Percentiles rank a stretch among this genome's conserved stretches.
Conservation (phyloP, 2,113 vertebrate genomes). For the Amia ocellicauda region DNA sequence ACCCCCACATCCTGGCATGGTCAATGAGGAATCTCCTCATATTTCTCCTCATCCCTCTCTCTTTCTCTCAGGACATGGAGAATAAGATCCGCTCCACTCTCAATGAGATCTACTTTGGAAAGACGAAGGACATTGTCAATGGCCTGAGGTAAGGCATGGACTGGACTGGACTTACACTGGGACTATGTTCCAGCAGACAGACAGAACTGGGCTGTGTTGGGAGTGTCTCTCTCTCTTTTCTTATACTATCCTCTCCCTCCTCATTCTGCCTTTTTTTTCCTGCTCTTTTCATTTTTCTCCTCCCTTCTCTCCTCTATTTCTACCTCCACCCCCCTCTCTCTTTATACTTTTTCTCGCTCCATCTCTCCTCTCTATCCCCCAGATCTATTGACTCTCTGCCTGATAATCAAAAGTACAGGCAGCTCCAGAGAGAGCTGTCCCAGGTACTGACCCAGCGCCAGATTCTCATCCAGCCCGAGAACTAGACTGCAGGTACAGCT, state of each 20-base stretch:
- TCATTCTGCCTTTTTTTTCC: background rate
- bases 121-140: slow-evolving; percentile 98
- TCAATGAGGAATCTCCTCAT: too few relatives aligned
- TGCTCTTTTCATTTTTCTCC: background rate
- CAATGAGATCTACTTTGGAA: slow-evolving; percentile 99
- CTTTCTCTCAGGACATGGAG: slow-evolving; percentile 87
- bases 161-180: too few relatives aligned
- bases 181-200: too few relatives aligned
- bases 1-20: background rate
- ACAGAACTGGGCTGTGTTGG: too few relatives aligned
- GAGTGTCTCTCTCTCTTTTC: too few relatives aligned
- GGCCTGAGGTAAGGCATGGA: slow-evolving; percentile 81
- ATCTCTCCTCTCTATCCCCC: slow-evolving; percentile 52
- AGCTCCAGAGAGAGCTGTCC: slow-evolving; percentile 98
- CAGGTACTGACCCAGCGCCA: slow-evolving; percentile 98
- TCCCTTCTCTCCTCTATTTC: slow-evolving; percentile 6
- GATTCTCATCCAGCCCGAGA: slow-evolving; percentile 95
- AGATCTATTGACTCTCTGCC: slow-evolving; percentile 98
- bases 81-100: slow-evolving; percentile 99
- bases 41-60: background rate
- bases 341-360: slow-evolving; percentile 54
- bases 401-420: slow-evolving; percentile 98
- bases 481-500: slow-evolving; percentile 91
- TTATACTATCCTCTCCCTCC: background rate
- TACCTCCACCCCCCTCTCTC: slow-evolving; percentile 38